phyloP scores from a whole-genome alignment of 2,888 invertebrate species.

The Ichneumoninae sp. region DNA sequence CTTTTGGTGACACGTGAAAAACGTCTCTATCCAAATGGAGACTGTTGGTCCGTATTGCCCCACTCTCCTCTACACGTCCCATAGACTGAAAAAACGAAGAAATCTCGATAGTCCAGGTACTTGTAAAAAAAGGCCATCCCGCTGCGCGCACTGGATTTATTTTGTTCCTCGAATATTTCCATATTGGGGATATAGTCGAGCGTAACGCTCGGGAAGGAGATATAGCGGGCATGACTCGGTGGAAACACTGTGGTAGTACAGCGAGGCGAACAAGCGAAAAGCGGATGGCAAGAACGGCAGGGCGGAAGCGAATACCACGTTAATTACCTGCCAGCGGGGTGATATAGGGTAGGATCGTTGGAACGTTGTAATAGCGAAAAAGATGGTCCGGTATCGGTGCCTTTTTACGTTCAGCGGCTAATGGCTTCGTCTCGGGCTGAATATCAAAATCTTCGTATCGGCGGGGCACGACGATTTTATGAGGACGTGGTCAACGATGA shows the following conservation, averaged over 20 bases:
- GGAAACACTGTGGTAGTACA: constrained; percentile 6
- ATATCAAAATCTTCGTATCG: constrained; percentile 4
- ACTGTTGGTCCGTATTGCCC: no score
- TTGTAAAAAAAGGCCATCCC: neutral
- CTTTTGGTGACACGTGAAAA: no score
- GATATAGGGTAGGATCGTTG: constrained; percentile 78
- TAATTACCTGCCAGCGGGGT: constrained; percentile 77
- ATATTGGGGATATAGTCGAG: neutral
- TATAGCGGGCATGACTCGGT: constrained; percentile 4
- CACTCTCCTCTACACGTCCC: neutral
- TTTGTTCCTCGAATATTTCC: constrained; percentile 9
- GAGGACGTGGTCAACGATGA: neutral
- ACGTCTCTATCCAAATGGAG: no score
- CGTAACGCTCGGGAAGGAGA: constrained; percentile 9
- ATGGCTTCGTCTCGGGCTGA: constrained; percentile 3
- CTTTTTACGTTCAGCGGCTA: neutral
- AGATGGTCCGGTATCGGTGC: constrained; percentile 6
- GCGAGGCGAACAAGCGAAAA: constrained; percentile 28
- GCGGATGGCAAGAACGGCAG: neutral
- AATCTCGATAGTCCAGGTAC: neutral
- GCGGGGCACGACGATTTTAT: neutral
- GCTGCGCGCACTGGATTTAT: neutral
- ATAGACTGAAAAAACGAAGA: neutral
- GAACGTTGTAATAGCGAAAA: constrained; percentile 39
- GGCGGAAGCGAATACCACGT: constrained; percentile 72